Base-by-base conservation (phyloP, 2,113 vertebrate species). In the Pholis gunnellus region DNA sequence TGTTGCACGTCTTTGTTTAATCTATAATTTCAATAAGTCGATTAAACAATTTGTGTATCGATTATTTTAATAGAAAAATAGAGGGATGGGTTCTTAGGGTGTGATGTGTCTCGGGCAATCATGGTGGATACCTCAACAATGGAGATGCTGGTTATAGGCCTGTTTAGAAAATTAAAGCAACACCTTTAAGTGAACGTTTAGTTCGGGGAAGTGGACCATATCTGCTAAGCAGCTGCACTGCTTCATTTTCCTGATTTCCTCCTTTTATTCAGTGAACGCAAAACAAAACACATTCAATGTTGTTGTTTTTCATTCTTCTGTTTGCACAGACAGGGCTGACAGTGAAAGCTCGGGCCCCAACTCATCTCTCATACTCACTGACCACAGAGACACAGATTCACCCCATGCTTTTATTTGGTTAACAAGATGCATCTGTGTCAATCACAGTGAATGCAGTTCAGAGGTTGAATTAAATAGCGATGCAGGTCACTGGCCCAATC, bases 321-420 rank as follows among this genome's bases (percentile, higher is more conserved):
- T 15, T 70, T 50, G 50, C 10, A 57, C 9, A 76, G 6, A 70
- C 57, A 38, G 31, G 38, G 29, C 34, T 44, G 22, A 44, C 15
- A 67, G 66, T 40, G 1, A 81, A 68, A 72, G 52, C 63, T 73
- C 13, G 2, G 56, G 44, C 54, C 18, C 38, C 15, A 60, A 60
- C 40, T 60, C 44, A 52, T 10, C 48, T 66, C 22, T 48, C 29
- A 20, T 22, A 8, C 10, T 63, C 17, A 27, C 15, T 27, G 22
- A 50, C 18, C 64, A 59, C 52, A 60, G 60, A 60, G 34, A 48
- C 27, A 22, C 7, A 0, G 9, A 29, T 18, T 59, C 61, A 29
- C 29, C 3, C 6, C 9, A 22, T 61, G 79, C 48, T 64, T 75
- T 80, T 20, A 65, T 38, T 5, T 22, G 9, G 11, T 20, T 9